phyloP scores from a whole-genome alignment of 2,113 vertebrate genomes.

The Microtus montanus region DNA sequence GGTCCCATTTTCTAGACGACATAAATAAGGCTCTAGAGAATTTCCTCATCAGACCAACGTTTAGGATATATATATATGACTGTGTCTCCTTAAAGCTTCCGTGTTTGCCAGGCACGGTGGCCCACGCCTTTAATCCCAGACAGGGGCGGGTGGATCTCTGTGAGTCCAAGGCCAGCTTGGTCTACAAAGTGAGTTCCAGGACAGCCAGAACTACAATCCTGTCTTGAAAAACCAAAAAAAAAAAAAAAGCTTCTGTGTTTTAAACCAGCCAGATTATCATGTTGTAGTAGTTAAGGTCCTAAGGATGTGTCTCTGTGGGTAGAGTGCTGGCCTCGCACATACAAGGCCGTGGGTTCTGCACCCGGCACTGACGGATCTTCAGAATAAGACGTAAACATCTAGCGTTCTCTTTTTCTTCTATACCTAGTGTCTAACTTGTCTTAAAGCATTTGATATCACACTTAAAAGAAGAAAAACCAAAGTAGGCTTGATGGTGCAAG shows the following conservation, averaged over 20 bases:
- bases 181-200: background rate
- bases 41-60: constrained; percentile 26
- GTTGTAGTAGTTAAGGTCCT: constrained; percentile 29
- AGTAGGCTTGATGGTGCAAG: background rate
- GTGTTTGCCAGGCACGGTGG: background rate
- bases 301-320: background rate
- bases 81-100: constrained; percentile 32
- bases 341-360: background rate
- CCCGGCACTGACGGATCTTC: background rate
- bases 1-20: background rate
- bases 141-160: background rate
- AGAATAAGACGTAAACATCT: background rate
- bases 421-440: background rate
- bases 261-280: constrained; percentile 38
- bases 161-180: background rate
- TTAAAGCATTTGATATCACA: background rate
- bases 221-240: background rate
- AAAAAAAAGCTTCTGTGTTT: constrained; percentile 27
- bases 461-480: background rate
- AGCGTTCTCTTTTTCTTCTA: background rate
- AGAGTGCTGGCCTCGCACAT: background rate
- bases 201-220: background rate
- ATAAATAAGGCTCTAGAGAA: constrained; percentile 24
- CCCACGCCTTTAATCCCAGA: background rate
- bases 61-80: background rate